Evolutionary conservation across 2,797 vertebrate genomes (phyloP).

Genomic region (Coluber constrictor): DNA sequence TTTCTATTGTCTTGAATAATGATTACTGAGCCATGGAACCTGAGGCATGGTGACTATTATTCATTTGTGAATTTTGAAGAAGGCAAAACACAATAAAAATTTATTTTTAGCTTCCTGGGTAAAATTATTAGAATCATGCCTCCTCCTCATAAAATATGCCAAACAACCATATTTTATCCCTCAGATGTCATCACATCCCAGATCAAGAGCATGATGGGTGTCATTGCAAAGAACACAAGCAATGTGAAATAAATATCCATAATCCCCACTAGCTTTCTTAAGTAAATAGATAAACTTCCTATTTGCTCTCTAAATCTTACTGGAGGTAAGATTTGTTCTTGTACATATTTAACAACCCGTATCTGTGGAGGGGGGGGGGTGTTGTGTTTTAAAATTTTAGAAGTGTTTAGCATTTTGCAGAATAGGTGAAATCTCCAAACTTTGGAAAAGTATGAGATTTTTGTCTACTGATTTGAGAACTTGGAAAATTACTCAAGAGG

Average conservation of each 20-base stretch:
- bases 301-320: background rate
- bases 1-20: background rate
- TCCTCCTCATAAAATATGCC: background rate
- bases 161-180: background rate
- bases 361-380: background rate
- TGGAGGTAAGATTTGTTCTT: background rate
- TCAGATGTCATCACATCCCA: background rate
- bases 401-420: slow-evolving; percentile 11
- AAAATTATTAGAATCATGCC: background rate
- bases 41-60: background rate
- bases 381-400: background rate
- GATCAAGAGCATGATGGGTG: too few relatives aligned
- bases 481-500: slow-evolving; percentile 2
- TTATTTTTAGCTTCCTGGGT: background rate
- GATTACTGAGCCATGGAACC: slow-evolving; percentile 12
- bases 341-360: rapidly evolving
- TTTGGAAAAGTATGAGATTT: background rate
- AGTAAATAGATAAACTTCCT: background rate
- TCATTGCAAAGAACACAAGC: background rate
- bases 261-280: background rate
- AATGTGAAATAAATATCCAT: background rate
- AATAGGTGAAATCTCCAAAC: background rate
- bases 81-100: background rate
- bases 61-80: background rate
- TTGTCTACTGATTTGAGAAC: background rate